Conservation (phyloP, 2,888 invertebrate species). For the Archaeoteleia sp. region DNA sequence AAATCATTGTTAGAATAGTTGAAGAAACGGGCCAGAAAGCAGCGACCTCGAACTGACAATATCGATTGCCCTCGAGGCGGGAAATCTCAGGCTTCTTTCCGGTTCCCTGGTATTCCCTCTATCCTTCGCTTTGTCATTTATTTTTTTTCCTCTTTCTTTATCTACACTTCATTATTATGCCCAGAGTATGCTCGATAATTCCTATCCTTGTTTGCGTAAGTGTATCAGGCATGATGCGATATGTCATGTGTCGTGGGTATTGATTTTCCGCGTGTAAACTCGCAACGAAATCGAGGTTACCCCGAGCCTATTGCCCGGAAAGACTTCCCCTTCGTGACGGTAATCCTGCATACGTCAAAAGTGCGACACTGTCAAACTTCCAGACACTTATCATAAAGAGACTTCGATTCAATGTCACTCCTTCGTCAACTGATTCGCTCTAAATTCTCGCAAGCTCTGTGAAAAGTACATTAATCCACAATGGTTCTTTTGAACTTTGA, state of each 20-base stretch:
- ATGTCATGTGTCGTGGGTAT: slow-evolving; percentile 61
- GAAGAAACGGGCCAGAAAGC: slow-evolving; percentile 32
- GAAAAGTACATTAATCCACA: no score
- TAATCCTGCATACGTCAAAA: slow-evolving; percentile 1
- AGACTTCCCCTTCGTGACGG: background rate
- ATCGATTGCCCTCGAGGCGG: slow-evolving; percentile 60
- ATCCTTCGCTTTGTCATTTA: background rate
- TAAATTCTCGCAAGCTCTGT: no score
- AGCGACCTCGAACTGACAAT: slow-evolving; percentile 54
- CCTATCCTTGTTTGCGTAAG: slow-evolving; percentile 15
- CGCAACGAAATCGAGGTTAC: slow-evolving; percentile 66
- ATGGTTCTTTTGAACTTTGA: no score
- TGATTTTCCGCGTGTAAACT: slow-evolving; percentile 70
- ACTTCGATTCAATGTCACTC: no score
- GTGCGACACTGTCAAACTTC: slow-evolving; percentile 30
- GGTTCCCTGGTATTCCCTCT: slow-evolving; percentile 36
- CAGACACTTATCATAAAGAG: no score
- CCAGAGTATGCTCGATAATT: slow-evolving; percentile 17
- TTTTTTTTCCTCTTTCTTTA: no score
- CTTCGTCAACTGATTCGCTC: no score
- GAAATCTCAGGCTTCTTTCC: slow-evolving; percentile 60
- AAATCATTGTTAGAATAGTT: slow-evolving; percentile 4
- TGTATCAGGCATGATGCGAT: slow-evolving; percentile 20
- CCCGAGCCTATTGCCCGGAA: slow-evolving; percentile 56
- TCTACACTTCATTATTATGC: slow-evolving; percentile 22